These are phyloP conservation scores for Gila orcuttii DNA, from an alignment of 2,113 vertebrate species.

Conservation along the genomic window DNA sequence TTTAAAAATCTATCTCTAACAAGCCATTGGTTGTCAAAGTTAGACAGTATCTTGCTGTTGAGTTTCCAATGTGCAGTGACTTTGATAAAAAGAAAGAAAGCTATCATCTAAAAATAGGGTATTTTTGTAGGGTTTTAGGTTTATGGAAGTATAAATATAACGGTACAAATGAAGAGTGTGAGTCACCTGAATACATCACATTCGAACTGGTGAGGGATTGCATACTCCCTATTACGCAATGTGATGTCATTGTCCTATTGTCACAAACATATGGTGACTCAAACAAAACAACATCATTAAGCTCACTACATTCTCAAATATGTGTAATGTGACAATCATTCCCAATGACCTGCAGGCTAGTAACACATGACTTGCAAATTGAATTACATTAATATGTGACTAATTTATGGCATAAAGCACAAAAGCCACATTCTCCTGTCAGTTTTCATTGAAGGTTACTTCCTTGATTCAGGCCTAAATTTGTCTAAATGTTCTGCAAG, in stretches of 20 bases:
- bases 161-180: neutral
- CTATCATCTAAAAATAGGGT: neutral
- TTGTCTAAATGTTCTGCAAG: neutral
- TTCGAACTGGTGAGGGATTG: neutral
- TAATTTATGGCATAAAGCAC: neutral
- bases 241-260: neutral
- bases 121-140: neutral
- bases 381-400: constrained; percentile 11
- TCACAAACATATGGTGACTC: neutral
- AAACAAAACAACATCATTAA: neutral
- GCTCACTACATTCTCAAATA: neutral
- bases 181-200: neutral
- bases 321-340: neutral
- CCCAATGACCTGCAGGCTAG: constrained; percentile 1
- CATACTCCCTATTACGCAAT: neutral
- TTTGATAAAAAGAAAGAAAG: neutral
- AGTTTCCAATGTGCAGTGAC: neutral
- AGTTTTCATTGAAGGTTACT: neutral
- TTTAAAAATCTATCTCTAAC: neutral
- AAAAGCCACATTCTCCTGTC: neutral
- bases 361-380: neutral
- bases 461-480: neutral
- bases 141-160: neutral
- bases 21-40: neutral
- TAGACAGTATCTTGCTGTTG: neutral